These are phyloP conservation scores for Salarias fasciatus DNA, from an alignment of 2,797 vertebrate genomes.

Conservation along the genomic window DNA sequence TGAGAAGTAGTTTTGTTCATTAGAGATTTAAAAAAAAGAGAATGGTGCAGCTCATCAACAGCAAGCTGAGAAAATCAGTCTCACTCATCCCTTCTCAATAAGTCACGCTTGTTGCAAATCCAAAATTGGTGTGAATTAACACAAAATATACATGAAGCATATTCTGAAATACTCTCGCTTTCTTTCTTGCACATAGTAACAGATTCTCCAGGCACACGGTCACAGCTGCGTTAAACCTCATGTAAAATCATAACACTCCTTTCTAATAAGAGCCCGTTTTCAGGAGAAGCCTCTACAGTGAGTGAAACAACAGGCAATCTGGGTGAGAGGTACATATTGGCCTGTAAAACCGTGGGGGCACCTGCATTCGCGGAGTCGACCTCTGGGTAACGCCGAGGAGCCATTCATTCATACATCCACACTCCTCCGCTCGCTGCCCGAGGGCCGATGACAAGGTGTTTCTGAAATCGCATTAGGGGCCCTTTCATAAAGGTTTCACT, in stretches of 20 bases:
- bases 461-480: constrained; percentile 85
- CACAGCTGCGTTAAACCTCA: constrained; percentile 1
- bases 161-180: neutral
- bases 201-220: neutral
- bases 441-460: constrained; percentile 82
- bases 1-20: too few species aligned
- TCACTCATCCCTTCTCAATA: too few species aligned
- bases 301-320: constrained; percentile 59
- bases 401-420: constrained; percentile 68
- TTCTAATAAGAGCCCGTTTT: constrained; percentile 29
- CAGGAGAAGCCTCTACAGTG: constrained; percentile 27
- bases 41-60: too few species aligned
- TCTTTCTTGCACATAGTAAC: neutral
- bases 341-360: constrained; percentile 56
- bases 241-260: constrained; percentile 5
- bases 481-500: constrained; percentile 86
- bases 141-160: too few species aligned
- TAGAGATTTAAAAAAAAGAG: too few species aligned
- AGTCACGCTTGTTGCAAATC: too few species aligned
- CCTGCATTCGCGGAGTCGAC: constrained; percentile 41
- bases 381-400: constrained; percentile 29
- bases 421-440: constrained; percentile 60
- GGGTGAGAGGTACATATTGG: constrained; percentile 41
- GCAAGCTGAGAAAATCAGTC: too few species aligned
- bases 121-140: too few species aligned